Conservation (phyloP, 2,113 vertebrate genomes). For the Nannobrachium achirus region DNA sequence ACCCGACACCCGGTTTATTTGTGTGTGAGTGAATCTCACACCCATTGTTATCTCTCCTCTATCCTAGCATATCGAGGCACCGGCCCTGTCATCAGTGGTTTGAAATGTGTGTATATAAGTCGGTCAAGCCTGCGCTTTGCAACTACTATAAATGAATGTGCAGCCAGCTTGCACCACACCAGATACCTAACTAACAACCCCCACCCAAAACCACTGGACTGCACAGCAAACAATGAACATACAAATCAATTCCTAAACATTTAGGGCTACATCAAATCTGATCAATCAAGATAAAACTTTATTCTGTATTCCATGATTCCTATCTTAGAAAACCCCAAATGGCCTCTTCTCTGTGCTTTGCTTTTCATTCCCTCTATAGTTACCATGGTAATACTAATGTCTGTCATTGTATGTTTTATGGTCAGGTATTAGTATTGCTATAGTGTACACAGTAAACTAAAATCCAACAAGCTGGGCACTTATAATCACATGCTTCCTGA, state of each 20-base stretch:
- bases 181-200: slow-evolving; percentile 46
- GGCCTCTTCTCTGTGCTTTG: slow-evolving; percentile 44
- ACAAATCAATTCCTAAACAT: not conserved
- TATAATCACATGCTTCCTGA: not conserved
- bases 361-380: slow-evolving; percentile 26
- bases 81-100: slow-evolving; percentile 71
- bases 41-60: slow-evolving; percentile 67
- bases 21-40: slow-evolving; percentile 50
- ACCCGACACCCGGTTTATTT: too few species aligned
- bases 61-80: slow-evolving; percentile 74
- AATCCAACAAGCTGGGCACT: too few species aligned
- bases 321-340: slow-evolving; percentile 44
- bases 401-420: not conserved
- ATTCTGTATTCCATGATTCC: not conserved
- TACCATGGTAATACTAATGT: slow-evolving; percentile 18
- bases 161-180: slow-evolving; percentile 56
- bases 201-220: not conserved
- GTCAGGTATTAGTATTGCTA: not conserved
- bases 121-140: slow-evolving; percentile 69
- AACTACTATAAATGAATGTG: slow-evolving; percentile 53
- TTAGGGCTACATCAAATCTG: not conserved
- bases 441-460: too few species aligned
- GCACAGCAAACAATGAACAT: slow-evolving; percentile 1
- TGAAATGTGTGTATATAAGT: slow-evolving; percentile 84
- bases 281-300: not conserved